Evolutionary conservation across 1,140 invertebrate genomes (phyloP).

Genomic region (Drosophila melanogaster): DNA sequence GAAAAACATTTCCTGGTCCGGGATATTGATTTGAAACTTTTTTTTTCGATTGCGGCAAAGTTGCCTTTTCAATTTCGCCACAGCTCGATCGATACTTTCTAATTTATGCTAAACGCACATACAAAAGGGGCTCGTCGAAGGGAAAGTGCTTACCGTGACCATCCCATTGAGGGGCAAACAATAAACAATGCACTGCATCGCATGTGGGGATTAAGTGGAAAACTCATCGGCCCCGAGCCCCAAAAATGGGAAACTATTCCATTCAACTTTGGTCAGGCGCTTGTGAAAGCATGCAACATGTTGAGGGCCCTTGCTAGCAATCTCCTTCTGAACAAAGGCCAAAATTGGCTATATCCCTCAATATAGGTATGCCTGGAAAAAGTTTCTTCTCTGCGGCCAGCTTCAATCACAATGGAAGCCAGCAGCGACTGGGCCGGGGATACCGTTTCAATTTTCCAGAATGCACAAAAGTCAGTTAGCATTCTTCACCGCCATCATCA

Average conservation of each 20-base stretch:
- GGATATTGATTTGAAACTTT: slow-evolving; percentile 40
- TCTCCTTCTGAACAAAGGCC: slow-evolving; percentile 35
- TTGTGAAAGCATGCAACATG: slow-evolving; percentile 47
- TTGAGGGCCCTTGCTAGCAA: slow-evolving; percentile 11
- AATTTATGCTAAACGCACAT: slow-evolving; percentile 68
- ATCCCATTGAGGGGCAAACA: slow-evolving; percentile 33
- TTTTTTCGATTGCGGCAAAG: slow-evolving; percentile 14
- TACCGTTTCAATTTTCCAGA: slow-evolving; percentile 44
- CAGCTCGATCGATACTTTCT: slow-evolving; percentile 68
- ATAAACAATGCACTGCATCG: slow-evolving; percentile 49
- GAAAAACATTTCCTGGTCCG: slow-evolving; percentile 23
- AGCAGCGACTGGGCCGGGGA: slow-evolving; percentile 11
- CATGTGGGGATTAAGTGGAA: slow-evolving; percentile 23
- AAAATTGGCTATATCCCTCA: slow-evolving; percentile 56
- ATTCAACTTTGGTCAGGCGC: slow-evolving; percentile 21
- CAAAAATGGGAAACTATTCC: slow-evolving; percentile 43
- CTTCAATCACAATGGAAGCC: slow-evolving; percentile 37
- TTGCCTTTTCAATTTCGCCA: slow-evolving; percentile 51
- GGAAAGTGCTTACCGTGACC: slow-evolving; percentile 34
- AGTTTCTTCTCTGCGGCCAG: slow-evolving; percentile 40
- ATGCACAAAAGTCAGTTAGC: slow-evolving; percentile 50
- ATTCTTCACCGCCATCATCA: slow-evolving; percentile 33
- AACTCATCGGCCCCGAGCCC: not conserved
- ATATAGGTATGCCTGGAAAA: slow-evolving; percentile 30
- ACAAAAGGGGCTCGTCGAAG: slow-evolving; percentile 17